Conservation (phyloP, 2,113 vertebrate genomes). For the Casuarius casuarius region DNA sequence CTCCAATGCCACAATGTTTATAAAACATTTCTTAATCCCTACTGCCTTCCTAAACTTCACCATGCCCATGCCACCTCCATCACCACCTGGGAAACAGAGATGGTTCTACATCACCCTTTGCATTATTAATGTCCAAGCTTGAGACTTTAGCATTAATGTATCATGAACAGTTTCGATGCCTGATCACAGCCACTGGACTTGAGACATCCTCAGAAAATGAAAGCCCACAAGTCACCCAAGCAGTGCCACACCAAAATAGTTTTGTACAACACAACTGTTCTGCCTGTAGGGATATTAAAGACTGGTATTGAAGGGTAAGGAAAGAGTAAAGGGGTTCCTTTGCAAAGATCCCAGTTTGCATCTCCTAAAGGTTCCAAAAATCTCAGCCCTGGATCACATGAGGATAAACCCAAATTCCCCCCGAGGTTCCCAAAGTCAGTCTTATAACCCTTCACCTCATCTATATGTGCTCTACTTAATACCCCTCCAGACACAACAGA, state of each 20-base stretch:
- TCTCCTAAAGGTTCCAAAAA: background rate
- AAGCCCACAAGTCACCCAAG: background rate
- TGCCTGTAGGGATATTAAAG: slow-evolving; percentile 28
- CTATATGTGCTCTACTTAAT: background rate
- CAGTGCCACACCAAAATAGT: background rate
- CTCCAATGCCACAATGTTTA: background rate
- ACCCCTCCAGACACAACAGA: background rate
- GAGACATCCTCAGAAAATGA: slow-evolving; percentile 33
- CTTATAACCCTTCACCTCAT: background rate
- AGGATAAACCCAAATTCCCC: background rate
- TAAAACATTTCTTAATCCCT: background rate
- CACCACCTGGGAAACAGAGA: background rate
- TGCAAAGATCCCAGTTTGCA: background rate
- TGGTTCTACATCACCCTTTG: background rate
- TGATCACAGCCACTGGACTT: slow-evolving; percentile 34
- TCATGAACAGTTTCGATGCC: slow-evolving; percentile 53
- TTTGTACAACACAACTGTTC: background rate
- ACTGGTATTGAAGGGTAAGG: background rate
- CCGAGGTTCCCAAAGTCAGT: background rate
- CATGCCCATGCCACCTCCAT: background rate
- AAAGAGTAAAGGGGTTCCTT: background rate
- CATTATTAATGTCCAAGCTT: slow-evolving; percentile 64
- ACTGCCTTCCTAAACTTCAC: background rate
- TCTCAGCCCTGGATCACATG: background rate
- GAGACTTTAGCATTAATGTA: slow-evolving; percentile 58